A percentile compares a stretch with the other conserved stretches of the same genome.
Evolutionary conservation across 2,113 vertebrate genomes (phyloP).

Genomic region (Struthidea cinerea): DNA sequence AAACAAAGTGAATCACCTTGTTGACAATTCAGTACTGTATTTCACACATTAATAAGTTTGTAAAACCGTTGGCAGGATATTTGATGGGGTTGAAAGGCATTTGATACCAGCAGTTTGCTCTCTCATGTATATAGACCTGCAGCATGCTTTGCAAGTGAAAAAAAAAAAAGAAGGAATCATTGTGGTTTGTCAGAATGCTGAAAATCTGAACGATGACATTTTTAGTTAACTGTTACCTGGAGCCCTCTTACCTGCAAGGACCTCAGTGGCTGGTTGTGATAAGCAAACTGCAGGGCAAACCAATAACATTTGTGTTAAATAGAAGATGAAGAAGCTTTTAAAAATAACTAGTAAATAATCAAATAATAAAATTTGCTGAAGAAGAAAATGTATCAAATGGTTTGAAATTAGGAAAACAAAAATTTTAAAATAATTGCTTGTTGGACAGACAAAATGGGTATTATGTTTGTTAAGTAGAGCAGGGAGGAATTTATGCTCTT

Average conservation of each 20-base stretch:
- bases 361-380: not conserved
- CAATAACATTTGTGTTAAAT: not conserved
- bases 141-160: not conserved
- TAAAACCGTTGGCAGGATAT: not conserved
- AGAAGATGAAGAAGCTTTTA: not conserved
- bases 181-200: not conserved
- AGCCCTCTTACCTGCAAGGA: not conserved
- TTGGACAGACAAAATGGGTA: not conserved
- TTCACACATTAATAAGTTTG: not conserved
- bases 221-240: not conserved
- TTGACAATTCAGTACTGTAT: not conserved
- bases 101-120: not conserved
- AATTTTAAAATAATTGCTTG: not conserved
- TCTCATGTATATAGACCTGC: not conserved
- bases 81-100: not conserved
- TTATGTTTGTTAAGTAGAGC: not conserved
- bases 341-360: not conserved
- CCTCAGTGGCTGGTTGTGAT: not conserved
- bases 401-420: not conserved
- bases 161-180: not conserved
- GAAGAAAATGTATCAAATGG: not conserved
- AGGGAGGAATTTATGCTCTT: not conserved
- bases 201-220: not conserved
- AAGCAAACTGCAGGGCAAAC: not conserved
- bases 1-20: not conserved